Percentiles rank a stretch among this genome's conserved stretches.
These are phyloP conservation scores for Rhyacophila brunnea DNA, from an alignment of 1,140 invertebrate species.

Conservation along the genomic window DNA sequence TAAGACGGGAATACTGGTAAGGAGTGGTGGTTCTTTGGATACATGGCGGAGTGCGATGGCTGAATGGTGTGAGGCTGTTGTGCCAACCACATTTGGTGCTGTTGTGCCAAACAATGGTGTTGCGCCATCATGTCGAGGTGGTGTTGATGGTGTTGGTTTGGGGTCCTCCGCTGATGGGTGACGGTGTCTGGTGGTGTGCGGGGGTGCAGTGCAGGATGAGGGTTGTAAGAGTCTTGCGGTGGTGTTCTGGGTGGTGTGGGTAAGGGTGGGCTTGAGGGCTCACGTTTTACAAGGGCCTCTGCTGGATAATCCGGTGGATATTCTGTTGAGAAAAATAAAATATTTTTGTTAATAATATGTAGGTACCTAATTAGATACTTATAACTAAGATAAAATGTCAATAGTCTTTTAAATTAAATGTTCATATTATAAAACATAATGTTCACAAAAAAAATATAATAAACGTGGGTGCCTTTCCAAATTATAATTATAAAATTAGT, in stretches of 20 bases:
- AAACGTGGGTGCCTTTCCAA: too few species aligned
- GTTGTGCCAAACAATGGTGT: constrained; percentile 31
- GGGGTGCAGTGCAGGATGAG: not conserved
- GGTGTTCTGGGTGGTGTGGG: constrained; percentile 72
- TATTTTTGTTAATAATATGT: too few species aligned
- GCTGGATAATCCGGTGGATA: constrained; percentile 54
- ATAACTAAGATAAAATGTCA: too few species aligned
- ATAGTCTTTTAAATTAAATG: too few species aligned
- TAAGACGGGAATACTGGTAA: constrained; percentile 38
- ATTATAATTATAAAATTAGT: too few species aligned
- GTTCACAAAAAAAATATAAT: too few species aligned
- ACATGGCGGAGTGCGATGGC: constrained; percentile 18
- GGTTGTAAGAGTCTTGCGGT: constrained; percentile 51
- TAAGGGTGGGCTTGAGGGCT: constrained; percentile 63
- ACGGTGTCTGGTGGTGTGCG: constrained; percentile 26
- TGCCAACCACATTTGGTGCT: constrained; percentile 34
- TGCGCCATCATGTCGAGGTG: constrained; percentile 24
- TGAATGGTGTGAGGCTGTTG: constrained; percentile 31
- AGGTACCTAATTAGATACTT: too few species aligned
- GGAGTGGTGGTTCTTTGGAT: constrained; percentile 29
- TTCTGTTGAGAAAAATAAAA: constrained; percentile 40
- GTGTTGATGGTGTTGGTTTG: constrained; percentile 24
- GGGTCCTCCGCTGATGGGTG: constrained; percentile 29
- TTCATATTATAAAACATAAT: too few species aligned
- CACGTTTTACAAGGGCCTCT: constrained; percentile 58